Evolutionary conservation across 1,140 invertebrate genomes (phyloP).

Genomic region (Macrostomum lignano): DNA sequence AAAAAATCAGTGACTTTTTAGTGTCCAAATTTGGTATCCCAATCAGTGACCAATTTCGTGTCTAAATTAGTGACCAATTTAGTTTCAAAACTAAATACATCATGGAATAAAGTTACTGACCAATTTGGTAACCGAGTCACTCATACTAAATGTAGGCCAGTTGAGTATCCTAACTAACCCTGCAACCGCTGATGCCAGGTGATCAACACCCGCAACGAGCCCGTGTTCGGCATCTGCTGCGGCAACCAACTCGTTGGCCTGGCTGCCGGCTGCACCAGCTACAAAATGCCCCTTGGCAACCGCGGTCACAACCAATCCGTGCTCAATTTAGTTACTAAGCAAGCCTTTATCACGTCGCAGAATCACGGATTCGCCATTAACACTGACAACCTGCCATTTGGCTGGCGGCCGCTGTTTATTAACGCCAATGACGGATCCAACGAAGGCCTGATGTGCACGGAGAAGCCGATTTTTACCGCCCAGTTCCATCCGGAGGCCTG

Average conservation of each 20-base stretch:
- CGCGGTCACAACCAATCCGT: constrained; percentile 16
- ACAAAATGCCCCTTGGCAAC: constrained; percentile 15
- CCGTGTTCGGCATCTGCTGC: constrained; percentile 19
- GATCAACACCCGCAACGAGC: constrained; percentile 7
- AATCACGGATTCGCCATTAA: constrained; percentile 15
- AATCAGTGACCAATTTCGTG: no score
- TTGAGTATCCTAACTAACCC: no score
- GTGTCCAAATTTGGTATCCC: no score
- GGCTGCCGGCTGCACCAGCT: constrained; percentile 13
- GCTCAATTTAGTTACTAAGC: constrained; percentile 10
- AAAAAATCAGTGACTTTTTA: no score
- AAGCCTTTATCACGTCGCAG: constrained; percentile 15
- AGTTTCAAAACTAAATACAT: no score
- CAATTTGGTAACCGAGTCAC: no score
- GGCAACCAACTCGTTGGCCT: constrained; percentile 18
- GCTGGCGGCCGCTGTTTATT: constrained; percentile 12
- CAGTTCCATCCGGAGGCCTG: constrained; percentile 16
- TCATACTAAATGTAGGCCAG: no score
- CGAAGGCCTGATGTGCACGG: constrained; percentile 14
- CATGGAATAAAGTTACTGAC: no score
- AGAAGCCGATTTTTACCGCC: constrained; percentile 13
- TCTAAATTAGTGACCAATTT: no score
- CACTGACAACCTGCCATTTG: constrained; percentile 10
- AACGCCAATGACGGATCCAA: constrained; percentile 15
- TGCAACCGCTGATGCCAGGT: no score